These are phyloP conservation scores for Oceanites oceanicus DNA, from an alignment of 2,113 vertebrate genomes.

Conservation along the genomic window DNA sequence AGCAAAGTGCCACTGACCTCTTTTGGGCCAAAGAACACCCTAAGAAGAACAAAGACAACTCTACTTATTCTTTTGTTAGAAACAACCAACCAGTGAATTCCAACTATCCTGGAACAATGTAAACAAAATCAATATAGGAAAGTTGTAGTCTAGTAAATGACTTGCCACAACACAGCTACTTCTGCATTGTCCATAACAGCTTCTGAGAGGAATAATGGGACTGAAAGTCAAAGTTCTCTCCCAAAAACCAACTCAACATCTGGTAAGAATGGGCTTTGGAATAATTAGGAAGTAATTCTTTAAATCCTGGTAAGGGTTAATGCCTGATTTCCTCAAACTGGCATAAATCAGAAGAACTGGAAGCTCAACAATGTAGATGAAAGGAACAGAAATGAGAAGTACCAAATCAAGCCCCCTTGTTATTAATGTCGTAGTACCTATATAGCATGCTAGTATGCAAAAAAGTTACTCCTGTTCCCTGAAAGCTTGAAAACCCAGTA, in stretches of 20 bases:
- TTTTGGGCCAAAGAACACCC: not conserved
- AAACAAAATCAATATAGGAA: not conserved
- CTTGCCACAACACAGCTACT: not conserved
- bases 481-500: not conserved
- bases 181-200: not conserved
- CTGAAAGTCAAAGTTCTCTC: not conserved
- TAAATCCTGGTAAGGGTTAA: not conserved
- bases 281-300: not conserved
- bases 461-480: not conserved
- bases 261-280: not conserved
- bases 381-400: not conserved
- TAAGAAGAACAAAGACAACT: not conserved
- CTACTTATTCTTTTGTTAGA: not conserved
- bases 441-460: not conserved
- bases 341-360: not conserved
- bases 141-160: not conserved
- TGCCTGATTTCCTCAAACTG: not conserved
- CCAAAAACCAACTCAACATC: not conserved
- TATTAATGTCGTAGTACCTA: not conserved
- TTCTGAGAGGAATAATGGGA: not conserved
- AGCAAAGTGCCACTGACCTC: not conserved
- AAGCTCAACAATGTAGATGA: not conserved
- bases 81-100: not conserved
- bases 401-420: not conserved
- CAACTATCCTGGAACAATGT: not conserved